phyloP scores from a whole-genome alignment of 2,888 invertebrate species.

The Agrypnus murinus region DNA sequence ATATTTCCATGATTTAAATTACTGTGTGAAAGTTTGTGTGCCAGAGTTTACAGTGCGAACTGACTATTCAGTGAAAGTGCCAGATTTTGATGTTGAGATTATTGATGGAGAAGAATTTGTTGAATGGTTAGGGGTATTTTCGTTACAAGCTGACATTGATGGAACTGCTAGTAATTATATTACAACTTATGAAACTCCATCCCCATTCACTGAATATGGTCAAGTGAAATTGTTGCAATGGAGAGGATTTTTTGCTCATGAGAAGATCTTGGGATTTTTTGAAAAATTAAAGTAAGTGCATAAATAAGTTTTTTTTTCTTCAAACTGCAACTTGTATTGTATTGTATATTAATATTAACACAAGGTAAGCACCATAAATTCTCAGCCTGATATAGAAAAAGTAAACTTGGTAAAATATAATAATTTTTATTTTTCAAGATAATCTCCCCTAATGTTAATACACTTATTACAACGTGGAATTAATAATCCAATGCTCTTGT shows the following conservation, averaged over 20 bases:
- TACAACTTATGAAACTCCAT: slow-evolving; percentile 69
- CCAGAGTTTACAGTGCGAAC: slow-evolving; percentile 67
- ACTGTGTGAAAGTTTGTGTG: slow-evolving; percentile 71
- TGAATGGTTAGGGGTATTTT: slow-evolving; percentile 75
- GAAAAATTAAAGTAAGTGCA: slow-evolving; percentile 65
- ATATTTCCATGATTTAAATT: slow-evolving; percentile 72
- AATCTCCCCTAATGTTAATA: no score
- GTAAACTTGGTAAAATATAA: no score
- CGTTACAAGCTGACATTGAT: slow-evolving; percentile 69
- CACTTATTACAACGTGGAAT: no score
- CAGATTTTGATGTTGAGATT: slow-evolving; percentile 61
- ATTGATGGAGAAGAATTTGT: slow-evolving; percentile 67
- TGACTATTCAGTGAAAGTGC: slow-evolving; percentile 69
- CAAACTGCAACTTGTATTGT: no score
- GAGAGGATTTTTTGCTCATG: slow-evolving; percentile 73
- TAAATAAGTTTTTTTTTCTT: background rate
- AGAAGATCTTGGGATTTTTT: slow-evolving; percentile 68
- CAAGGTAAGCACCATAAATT: no score
- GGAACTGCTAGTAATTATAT: slow-evolving; percentile 66
- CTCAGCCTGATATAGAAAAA: no score
- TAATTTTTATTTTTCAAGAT: no score
- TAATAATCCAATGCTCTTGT: no score
- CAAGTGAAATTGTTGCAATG: slow-evolving; percentile 70
- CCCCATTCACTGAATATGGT: slow-evolving; percentile 64
- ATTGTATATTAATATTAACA: no score